Evolutionary conservation across 2,113 vertebrate species (phyloP), one percentile per base, ranked within the genome.

Genomic region (Camelus dromedarius): DNA sequence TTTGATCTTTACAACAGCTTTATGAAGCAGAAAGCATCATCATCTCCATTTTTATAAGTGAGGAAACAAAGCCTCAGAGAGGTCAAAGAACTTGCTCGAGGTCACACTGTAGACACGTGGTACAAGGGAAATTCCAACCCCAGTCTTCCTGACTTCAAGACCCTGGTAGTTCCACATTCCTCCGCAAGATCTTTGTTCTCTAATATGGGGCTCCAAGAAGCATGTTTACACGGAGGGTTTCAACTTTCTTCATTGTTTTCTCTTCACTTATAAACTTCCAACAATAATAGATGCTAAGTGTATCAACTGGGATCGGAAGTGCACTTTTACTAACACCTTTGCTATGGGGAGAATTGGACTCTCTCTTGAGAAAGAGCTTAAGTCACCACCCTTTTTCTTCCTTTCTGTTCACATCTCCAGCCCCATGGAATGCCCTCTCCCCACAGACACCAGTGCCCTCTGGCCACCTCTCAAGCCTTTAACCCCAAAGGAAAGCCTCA

Each of bases 111-210:
- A 96, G 92, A 42, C 62, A 2, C 11, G 28, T 66, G 58, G n/a
- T 76, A 95, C 52, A 75, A 92, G 54, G 81, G 76, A 79, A 76
- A 97, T 79, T 60, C 15, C 0, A 95, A 86, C 83, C 38, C 32
- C 52, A 89, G 92, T 96, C 46, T 96, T 75, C 94, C 86, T 89
- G 90, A 80, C 87, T 96, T 62, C 28, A 56, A 89, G 46, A 52
- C 13, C 89, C n/a, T 50, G 79, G 52, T 96, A 89, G n/a, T 95
- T 89, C 46, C 2, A 16, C 9, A 35, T 46, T 56, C 8, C 10
- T 82, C 58, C 26, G 75, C 14, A 30, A 76, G 1, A 56, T 56
- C 82, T 69, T 76, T 56, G 3, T 30, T 30, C 46, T 80, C 58
- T 42, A 24, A 28, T 5, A 4, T 22, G 56, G n/a, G 73, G 46